Base-by-base conservation (phyloP, 2,113 vertebrate species). In the Pachycephala philippinensis region DNA sequence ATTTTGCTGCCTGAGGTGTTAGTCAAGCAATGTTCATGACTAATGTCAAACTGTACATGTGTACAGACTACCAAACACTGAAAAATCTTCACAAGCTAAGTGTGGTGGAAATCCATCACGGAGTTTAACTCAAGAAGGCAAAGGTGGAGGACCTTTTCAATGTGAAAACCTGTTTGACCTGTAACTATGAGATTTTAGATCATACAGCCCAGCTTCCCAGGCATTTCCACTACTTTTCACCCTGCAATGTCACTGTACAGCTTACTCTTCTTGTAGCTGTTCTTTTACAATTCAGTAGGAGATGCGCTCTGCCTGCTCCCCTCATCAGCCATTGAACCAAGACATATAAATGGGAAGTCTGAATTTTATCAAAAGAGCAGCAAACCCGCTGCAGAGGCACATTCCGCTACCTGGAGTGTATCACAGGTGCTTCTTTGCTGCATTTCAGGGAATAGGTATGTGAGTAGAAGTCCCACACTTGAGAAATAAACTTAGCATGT, bases 381-480 rank as follows among this genome's bases (percentile, higher is more conserved):
- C 8, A 14, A n/a, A n/a, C 19, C 3, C 0, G 0, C 44, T 71
- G 39, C 44, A 68, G 42, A 47, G 53, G 20, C 23, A 10, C 45
- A 27, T 70, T 90, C 54, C 0, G 1, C 18, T 64, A 50, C 37
- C n/a, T 35, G 44, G 11, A 50, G 11, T 0, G 0, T 27, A 87
- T n/a, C 42, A 27, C 39, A 47, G 86, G 2, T 15, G 18, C 47
- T 60, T 70, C 69, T 81, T 53, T 0, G 0, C 39, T 59, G 52
- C 68, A 68, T 49, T 85, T 92, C 65, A 79, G 52, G 21, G 30
- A 85, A n/a, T 19, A 76, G 21, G 24, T 42, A 65, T 16, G n/a
- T 52, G 12, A 4, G 1, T 42, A 82, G 68, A 87, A 72, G 52
- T 35, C n/a, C 39, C 60, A 75, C 1, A 10, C 17, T 79, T 33